Base-by-base conservation (phyloP, 2,888 invertebrate genomes). In the Heliconius aoede region DNA sequence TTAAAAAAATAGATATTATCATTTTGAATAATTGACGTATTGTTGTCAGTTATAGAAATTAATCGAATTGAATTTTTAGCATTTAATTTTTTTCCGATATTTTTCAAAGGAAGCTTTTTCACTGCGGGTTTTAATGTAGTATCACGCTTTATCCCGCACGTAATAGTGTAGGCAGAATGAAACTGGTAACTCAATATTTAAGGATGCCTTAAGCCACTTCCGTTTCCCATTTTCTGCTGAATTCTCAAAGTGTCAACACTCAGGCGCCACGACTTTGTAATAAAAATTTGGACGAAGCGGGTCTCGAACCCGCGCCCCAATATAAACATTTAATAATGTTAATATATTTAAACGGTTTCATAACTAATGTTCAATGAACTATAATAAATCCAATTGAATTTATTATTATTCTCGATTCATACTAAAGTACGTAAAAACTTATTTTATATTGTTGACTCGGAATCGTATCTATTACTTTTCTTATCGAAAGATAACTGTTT, bases 1-100 rank as follows among this genome's bases (percentile, higher is more conserved):
- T 78, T 80, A 78, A 75, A 61, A 30, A 69, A 40, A 3, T 30
- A 55, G 74, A 80, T 78, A 26, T 60, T 80, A 78, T 78, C 76
- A 18, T 73, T 61, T 40, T 73, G 64, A 76, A 73, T 78, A 62
- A 72, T n/a, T 65, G 68, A 40, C 18, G 58, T 65, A 62, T 72
- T 67, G 72, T 76, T 71, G 72, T 68, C 21, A 36, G 7, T 55
- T 36, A 58, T n/a, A n/a, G n/a, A 58, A 71, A 71, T 8, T 58
- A n/a, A 32, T 55, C 2, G 32, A 32, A 58, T 60, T 55, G 32
- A 18, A 32, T 36, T 36, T 51, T 36, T 40, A 1, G 7, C 21
- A 51, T 51, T 9, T 4, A 4, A 28, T 21, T 21, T 4, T 28
- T 30, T 67, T 26, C 3, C 18, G 24, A 15, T 24, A 26, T 67